Evolutionary conservation across 2,888 invertebrate species (phyloP).

Genomic region (Eupsilia transversa): DNA sequence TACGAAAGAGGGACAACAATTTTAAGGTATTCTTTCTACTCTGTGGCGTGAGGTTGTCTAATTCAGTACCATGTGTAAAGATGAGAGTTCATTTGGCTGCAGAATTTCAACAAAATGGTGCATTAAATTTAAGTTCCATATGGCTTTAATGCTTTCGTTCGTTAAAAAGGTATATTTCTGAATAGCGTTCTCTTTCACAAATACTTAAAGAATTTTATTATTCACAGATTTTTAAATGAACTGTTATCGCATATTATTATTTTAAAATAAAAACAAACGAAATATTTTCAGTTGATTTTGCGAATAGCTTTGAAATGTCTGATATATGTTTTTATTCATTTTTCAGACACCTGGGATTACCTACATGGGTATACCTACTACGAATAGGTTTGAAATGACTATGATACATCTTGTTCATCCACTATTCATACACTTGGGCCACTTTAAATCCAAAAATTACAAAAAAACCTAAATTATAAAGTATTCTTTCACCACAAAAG

Average conservation of each 20-base stretch:
- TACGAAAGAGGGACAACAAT: slow-evolving; percentile 20
- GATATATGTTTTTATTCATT: neutral
- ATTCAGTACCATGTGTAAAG: slow-evolving; percentile 52
- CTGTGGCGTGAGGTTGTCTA: slow-evolving; percentile 58
- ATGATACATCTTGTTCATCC: neutral
- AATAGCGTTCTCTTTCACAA: slow-evolving; percentile 20
- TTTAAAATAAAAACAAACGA: no score
- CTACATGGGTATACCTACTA: no score
- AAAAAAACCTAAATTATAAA: neutral
- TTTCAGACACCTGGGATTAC: neutral
- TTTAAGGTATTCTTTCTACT: slow-evolving; percentile 10
- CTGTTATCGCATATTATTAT: neutral
- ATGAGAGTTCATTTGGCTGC: slow-evolving; percentile 70
- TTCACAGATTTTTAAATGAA: slow-evolving; percentile 2
- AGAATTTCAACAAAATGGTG: slow-evolving; percentile 72
- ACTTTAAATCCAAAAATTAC: neutral
- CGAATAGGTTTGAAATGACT: neutral
- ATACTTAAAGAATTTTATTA: slow-evolving; percentile 1
- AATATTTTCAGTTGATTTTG: neutral
- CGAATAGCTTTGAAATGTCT: slow-evolving; percentile 2
- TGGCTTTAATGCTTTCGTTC: slow-evolving; percentile 69
- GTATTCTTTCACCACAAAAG: neutral
- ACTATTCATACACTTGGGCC: neutral
- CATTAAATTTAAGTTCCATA: slow-evolving; percentile 73
- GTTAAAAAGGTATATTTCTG: slow-evolving; percentile 63